Base-by-base conservation (phyloP, 2,113 vertebrate genomes). In the Psilopsiagon aymara region DNA sequence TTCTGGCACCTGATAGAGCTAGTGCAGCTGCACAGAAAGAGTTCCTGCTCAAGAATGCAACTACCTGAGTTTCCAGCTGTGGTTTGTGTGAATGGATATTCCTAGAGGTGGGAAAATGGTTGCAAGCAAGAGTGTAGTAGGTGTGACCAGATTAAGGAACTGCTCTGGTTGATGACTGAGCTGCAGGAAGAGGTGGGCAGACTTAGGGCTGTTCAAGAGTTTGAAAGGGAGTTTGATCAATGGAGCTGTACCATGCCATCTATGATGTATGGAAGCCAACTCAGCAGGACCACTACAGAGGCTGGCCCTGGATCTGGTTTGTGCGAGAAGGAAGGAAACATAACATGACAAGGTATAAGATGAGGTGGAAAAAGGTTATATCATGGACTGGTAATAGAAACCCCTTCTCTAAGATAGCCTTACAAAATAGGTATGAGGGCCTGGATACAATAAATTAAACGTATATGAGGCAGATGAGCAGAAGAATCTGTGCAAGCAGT, bases 301-400 rank as follows among this genome's bases (percentile, higher is more conserved):
- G 28, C 7, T 59, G 24, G 24, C 7, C 11, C 31, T 64, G 10
- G n/a, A 35, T 33, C 33, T 83, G 20, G 11, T 21, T 63, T 73
- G 9, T 66, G n/a, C 44, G 59, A 53, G 76, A 7, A 71, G 23
- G 44, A 77, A 49, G 16, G 23, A 18, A 52, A 17, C 4, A 4
- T 17, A 13, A 41, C 5, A 4, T 17, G 15, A 33, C 62, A 80
- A 29, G 11, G 17, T 18, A 41, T 64, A 87, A 83, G 12, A 6
- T 57, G 0, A 1, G 13, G 4, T 3, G 20, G 7, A 39, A 83
- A 63, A 78, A 67, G 7, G 7, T 4, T 35, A 19, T 28, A 57
- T 13, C 24, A 46, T 5, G 7, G 21, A 74, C 27, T 2, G 2
- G 29, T 51, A 77, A 82, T 31, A 52, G 8, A 64, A 71, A 17